Conservation (phyloP, 2,797 vertebrate species). For the Epinephelus malabaricus region DNA sequence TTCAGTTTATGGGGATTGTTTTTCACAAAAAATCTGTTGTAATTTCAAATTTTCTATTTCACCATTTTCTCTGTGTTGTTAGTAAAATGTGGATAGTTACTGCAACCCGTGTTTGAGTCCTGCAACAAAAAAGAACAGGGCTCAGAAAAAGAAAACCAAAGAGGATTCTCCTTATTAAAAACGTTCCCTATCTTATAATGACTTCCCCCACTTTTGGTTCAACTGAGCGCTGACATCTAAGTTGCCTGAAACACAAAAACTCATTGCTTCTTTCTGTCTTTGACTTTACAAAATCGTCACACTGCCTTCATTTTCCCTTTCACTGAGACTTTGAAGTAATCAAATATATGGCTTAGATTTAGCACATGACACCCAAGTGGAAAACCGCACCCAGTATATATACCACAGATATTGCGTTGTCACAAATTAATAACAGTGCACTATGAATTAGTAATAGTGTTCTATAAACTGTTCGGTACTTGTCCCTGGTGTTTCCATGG, state of each 20-base stretch:
- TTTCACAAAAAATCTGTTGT: background rate
- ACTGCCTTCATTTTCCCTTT: no score
- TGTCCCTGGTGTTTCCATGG: constrained; percentile 6
- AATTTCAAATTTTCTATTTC: background rate
- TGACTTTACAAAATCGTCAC: background rate
- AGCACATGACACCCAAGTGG: background rate
- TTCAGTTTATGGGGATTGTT: background rate
- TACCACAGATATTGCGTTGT: no score
- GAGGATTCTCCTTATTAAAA: background rate
- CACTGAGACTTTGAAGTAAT: no score
- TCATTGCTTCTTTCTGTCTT: background rate
- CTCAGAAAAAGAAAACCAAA: background rate
- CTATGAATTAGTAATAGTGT: no score
- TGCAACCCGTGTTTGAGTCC: background rate
- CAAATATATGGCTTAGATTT: background rate
- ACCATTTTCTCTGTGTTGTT: background rate
- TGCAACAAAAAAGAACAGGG: background rate
- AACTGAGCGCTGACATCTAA: background rate
- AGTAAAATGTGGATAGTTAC: background rate
- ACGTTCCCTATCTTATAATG: background rate
- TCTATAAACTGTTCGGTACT: background rate
- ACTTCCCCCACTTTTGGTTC: background rate
- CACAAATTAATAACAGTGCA: no score
- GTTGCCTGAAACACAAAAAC: no score
- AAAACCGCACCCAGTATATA: background rate